Evolutionary conservation across 2,888 invertebrate genomes (phyloP).

Genomic region (Charanyca ferruginea): DNA sequence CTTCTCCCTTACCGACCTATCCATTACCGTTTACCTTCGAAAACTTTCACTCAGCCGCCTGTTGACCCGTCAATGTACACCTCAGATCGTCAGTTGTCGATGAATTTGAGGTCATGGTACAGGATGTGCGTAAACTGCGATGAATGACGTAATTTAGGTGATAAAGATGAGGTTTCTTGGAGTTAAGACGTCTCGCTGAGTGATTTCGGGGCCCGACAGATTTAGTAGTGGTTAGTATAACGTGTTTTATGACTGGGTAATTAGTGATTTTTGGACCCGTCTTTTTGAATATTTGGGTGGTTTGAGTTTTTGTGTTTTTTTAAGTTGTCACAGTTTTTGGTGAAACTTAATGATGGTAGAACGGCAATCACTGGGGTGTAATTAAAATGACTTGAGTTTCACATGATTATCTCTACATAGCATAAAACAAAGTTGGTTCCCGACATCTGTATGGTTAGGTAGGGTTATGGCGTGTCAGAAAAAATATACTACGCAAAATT

Average conservation of each 20-base stretch:
- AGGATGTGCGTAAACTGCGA: slow-evolving; percentile 80
- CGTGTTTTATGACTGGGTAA: slow-evolving; percentile 66
- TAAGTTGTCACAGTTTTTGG: too few relatives aligned
- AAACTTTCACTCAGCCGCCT: neutral
- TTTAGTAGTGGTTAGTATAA: slow-evolving; percentile 71
- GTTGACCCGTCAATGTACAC: slow-evolving; percentile 65
- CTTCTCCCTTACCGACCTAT: slow-evolving; percentile 33
- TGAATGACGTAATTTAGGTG: slow-evolving; percentile 88
- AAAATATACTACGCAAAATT: too few relatives aligned
- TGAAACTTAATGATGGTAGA: too few relatives aligned
- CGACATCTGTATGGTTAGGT: too few relatives aligned
- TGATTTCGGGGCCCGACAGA: slow-evolving; percentile 79
- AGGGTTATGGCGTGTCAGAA: too few relatives aligned
- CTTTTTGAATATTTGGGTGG: neutral
- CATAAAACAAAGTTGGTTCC: too few relatives aligned
- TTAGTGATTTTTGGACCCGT: slow-evolving; percentile 59
- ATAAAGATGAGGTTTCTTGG: slow-evolving; percentile 83
- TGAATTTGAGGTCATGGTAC: slow-evolving; percentile 52
- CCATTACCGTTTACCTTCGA: slow-evolving; percentile 66
- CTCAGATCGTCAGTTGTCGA: slow-evolving; percentile 37
- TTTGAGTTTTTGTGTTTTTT: too few relatives aligned
- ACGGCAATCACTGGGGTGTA: too few relatives aligned
- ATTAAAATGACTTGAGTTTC: too few relatives aligned
- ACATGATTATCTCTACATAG: too few relatives aligned
- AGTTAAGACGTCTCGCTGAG: slow-evolving; percentile 85